Evolutionary conservation across 2,888 invertebrate genomes (phyloP).

Genomic region (Cyaniris semiargus): DNA sequence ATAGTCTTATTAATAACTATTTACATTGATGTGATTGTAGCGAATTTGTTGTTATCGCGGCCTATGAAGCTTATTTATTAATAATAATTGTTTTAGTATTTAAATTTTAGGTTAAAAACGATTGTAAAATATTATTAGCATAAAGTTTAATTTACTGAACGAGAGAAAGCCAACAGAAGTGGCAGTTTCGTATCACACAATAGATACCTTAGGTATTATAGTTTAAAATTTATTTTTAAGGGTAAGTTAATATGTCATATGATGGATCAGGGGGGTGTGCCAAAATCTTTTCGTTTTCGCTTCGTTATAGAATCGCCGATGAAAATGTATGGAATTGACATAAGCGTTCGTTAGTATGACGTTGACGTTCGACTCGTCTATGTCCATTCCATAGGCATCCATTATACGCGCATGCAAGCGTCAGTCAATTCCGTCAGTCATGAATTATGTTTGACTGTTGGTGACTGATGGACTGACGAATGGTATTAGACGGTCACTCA

Average conservation of each 20-base stretch:
- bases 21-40: slow-evolving; percentile 8
- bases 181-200: background rate
- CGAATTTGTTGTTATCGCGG: background rate
- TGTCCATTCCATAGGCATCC: no score
- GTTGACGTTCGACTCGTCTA: no score
- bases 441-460: no score
- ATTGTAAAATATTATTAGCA: background rate
- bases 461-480: no score
- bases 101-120: background rate
- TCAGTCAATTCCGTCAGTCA: no score
- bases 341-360: no score
- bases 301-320: no score
- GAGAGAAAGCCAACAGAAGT: background rate
- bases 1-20: background rate
- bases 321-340: no score
- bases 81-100: slow-evolving; percentile 2
- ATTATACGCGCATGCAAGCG: no score
- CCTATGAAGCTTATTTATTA: slow-evolving; percentile 13
- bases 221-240: background rate
- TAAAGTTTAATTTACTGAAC: background rate
- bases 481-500: no score
- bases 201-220: background rate
- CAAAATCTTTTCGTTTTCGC: no score
- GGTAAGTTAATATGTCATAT: background rate
- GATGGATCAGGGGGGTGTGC: no score